phyloP scores from a whole-genome alignment of 2,888 invertebrate species.

The Macaria liturata region DNA sequence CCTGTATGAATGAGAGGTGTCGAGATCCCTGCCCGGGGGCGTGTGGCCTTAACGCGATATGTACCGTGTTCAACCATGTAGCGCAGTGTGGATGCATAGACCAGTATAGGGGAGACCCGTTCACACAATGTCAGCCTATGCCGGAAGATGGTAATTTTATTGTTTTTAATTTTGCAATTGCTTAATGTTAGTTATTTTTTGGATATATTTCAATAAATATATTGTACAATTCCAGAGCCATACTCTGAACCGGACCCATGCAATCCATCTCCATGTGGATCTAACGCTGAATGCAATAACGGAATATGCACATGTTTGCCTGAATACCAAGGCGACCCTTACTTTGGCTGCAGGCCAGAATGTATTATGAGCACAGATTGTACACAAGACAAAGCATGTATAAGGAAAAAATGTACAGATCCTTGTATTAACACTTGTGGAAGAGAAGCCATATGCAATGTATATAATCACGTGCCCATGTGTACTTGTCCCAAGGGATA shows the following conservation, averaged over 20 bases:
- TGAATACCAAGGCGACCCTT: constrained; percentile 91
- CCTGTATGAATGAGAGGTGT: constrained; percentile 86
- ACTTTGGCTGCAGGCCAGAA: constrained; percentile 91
- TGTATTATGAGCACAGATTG: constrained; percentile 90
- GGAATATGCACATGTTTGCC: constrained; percentile 88
- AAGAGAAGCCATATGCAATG: constrained; percentile 87
- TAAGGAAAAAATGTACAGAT: constrained; percentile 88
- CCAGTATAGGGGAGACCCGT: constrained; percentile 84
- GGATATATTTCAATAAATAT: too few species aligned
- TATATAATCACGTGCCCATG: constrained; percentile 85
- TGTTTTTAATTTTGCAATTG: neutral
- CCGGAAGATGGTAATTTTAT: constrained; percentile 59
- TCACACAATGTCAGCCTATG: constrained; percentile 68
- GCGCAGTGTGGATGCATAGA: constrained; percentile 85
- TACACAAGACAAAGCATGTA: constrained; percentile 86
- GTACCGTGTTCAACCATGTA: constrained; percentile 84
- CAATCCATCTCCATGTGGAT: constrained; percentile 86
- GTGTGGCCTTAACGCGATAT: constrained; percentile 83
- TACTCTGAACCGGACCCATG: constrained; percentile 80
- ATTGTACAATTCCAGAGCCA: constrained; percentile 46
- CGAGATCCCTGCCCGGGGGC: constrained; percentile 87
- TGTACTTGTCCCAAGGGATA: constrained; percentile 84
- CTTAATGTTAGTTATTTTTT: neutral
- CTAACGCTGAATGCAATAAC: constrained; percentile 87
- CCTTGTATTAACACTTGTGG: constrained; percentile 92